Evolutionary conservation across 2,888 invertebrate species (phyloP), one percentile per base, ranked within the genome.

Genomic region (Hirtodrosophila confusa): DNA sequence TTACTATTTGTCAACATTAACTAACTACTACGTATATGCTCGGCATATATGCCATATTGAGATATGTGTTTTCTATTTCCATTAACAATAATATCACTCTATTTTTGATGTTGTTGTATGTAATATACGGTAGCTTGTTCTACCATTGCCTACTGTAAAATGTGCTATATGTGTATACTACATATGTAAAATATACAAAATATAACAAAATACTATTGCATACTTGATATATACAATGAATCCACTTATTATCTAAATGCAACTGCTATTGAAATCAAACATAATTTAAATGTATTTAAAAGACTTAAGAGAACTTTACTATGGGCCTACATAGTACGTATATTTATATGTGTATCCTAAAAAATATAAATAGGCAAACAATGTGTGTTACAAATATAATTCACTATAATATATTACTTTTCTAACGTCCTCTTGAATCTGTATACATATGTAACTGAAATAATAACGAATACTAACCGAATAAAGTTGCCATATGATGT

Each of bases 101-200:
- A 64, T 62, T 72, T 67, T 71, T 47, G 54, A 53, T 73, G 74
- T 64, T 69, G 65, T 69, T 55, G 49, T 57, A 37, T 44, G 24
- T n/a, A 37, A 35, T 31, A 27, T 35, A 17, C 50, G 55, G 35
- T 41, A 39, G 44, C 41, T 36, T 10, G n/a, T 27, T 44, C 35
- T 50, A 44, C 17, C 44, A 35, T 36, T 37, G 33, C 39, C 37
- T 40, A 56, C 27, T 58, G 58, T 48, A 73, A 58, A 63, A 48
- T 58, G 56, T 45, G 40, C 43, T 57, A 49, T 45, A 49, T 27
- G n/a, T 17, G 36, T 44, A 53, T 24, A 64, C 29, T 24, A 64
- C 29, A 41, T 56, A 53, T 71, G 48, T 58, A 61, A 51, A 29
- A 66, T 66, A 69, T 10, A n/a, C 43, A 48, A 53, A 23, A 37